A percentile compares a stretch with the other conserved stretches of the same genome.
phyloP scores from a whole-genome alignment of 2,113 vertebrate genomes.

The Pelmatolapia mariae region DNA sequence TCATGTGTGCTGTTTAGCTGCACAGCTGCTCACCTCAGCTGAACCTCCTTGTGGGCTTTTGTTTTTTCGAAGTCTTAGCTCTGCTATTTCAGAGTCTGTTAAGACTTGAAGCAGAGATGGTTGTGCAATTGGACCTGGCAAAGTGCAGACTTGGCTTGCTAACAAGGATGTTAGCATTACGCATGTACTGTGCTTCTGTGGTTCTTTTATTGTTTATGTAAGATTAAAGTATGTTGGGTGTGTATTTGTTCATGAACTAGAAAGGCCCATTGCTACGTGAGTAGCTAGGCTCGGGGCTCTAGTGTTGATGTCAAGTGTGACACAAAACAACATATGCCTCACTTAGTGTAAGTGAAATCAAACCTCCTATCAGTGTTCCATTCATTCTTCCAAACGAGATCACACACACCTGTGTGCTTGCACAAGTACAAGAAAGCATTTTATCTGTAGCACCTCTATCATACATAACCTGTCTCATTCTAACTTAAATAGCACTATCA shows the following conservation, averaged over 20 bases:
- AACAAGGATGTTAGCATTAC: not conserved
- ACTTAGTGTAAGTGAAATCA: not conserved
- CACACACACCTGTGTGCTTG: conserved; percentile 9
- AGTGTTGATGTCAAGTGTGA: not conserved
- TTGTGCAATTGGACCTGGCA: conserved; percentile 19
- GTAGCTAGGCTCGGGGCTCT: not conserved
- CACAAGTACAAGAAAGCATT: not conserved
- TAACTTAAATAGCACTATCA: not conserved
- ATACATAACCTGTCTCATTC: not conserved
- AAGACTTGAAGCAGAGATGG: conserved; percentile 34
- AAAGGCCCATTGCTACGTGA: not conserved
- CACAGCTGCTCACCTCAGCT: conserved; percentile 4
- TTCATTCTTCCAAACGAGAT: not conserved
- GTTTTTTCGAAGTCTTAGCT: not conserved
- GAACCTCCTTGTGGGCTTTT: not conserved
- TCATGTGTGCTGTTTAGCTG: not conserved
- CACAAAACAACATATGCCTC: not conserved
- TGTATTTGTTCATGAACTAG: not conserved
- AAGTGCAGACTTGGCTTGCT: not conserved
- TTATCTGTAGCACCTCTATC: not conserved
- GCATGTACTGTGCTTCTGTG: not conserved
- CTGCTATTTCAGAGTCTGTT: conserved; percentile 10
- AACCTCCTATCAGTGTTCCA: not conserved
- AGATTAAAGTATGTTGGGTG: not conserved
- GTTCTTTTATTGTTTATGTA: not conserved